phyloP scores from a whole-genome alignment of 1,140 invertebrate genomes.

The Apocrypta bakeri region DNA sequence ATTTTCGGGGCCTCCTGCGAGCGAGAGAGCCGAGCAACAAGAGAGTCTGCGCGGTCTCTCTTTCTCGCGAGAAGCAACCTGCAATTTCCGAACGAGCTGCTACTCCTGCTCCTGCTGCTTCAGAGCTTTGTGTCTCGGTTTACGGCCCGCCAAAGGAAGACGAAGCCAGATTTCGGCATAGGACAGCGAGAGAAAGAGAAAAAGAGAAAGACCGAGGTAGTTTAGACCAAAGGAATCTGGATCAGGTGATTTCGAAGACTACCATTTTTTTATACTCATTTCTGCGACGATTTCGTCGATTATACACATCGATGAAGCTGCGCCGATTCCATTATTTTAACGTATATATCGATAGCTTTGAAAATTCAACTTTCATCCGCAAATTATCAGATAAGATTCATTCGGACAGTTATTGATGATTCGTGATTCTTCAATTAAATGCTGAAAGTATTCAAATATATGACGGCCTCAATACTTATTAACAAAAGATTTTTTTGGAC shows the following conservation, averaged over 20 bases:
- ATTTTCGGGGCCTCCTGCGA: conserved; percentile 38
- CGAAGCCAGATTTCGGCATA: neutral
- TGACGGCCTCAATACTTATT: no score
- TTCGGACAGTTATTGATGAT: no score
- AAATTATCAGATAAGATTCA: no score
- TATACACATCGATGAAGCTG: no score
- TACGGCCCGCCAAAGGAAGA: neutral
- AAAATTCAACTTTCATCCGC: no score
- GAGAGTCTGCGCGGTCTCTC: conserved; percentile 12
- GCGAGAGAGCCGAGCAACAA: conserved; percentile 10
- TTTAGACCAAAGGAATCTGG: neutral
- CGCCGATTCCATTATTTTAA: no score
- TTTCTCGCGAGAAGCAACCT: conserved; percentile 21
- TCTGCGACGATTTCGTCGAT: neutral
- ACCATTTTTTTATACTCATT: neutral
- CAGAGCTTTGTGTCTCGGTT: conserved; percentile 19
- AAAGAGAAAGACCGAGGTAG: neutral
- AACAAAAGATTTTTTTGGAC: no score
- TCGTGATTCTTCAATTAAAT: no score
- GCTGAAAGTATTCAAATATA: no score
- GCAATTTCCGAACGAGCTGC: conserved; percentile 42
- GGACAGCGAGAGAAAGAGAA: neutral
- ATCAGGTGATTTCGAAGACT: neutral
- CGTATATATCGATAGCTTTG: no score
- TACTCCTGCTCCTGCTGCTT: neutral